Evolutionary conservation across 2,113 vertebrate species (phyloP), one percentile per base, ranked within the genome.

Genomic region (Chlorodrepanis virens): DNA sequence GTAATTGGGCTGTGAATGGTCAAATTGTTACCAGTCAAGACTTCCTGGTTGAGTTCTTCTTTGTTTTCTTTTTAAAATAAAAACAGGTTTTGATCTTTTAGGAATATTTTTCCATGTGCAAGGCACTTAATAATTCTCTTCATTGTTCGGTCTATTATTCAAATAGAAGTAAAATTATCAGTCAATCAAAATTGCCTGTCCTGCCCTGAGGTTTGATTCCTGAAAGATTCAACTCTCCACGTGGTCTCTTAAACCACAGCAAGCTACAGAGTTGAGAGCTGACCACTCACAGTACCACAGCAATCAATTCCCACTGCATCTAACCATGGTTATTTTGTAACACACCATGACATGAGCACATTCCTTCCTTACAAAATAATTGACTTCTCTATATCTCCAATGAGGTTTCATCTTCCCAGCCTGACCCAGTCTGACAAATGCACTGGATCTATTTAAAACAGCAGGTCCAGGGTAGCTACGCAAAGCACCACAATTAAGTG

Each of bases 401-500:
- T 33, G 83, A 87, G 57, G 80, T 94, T 95, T 93, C 90, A 52
- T 92, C 93, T 96, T 94, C 87, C 75, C 71, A 95, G 86, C 42
- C 87, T 72, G 80, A 78, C 72, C 84, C 44, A 76, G 11, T 16
- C 77, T 88, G 93, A 92, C 81, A 95, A 95, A 96, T 81, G 61
- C 49, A 60, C 53, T n/a, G 86, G 63, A 49, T 93, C 83, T 88
- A 79, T 60, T 87, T 93, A 93, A 94, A 96, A 87, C 86, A 91
- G 83, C 95, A 94, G 63, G 91, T 78, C 79, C 52, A 56, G 70
- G 13, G 77, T 87, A 95, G 95, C 90, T 82, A 81, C 0, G 5
- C 52, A 82, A 93, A 90, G 68, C 79, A 71, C 61, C 17, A 18
- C 85, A 97, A 97, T 97, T 97, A 97, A 96, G 89, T 87, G 94